These are phyloP conservation scores for Phrynosoma platyrhinos DNA, from an alignment of 2,113 vertebrate genomes.

Conservation along the genomic window DNA sequence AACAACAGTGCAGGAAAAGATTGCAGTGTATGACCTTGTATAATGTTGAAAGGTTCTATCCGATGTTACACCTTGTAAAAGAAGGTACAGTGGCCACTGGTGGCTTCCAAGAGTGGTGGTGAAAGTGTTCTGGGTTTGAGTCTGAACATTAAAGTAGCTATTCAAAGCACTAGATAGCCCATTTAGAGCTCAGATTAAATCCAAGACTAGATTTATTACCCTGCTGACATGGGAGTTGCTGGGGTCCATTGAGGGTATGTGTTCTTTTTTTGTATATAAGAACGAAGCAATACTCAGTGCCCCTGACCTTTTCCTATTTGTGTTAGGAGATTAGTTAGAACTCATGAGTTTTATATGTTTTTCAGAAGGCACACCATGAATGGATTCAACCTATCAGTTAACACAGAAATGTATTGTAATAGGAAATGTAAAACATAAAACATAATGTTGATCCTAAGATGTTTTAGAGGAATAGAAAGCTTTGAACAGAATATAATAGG, in stretches of 20 bases:
- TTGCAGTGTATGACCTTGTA: not conserved
- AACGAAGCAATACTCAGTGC: not conserved
- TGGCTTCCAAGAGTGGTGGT: no score
- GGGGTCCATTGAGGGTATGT: not conserved
- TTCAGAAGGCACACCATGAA: not conserved
- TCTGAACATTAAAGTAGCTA: no score
- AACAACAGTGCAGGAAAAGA: not conserved
- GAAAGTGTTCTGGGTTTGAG: no score
- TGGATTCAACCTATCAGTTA: not conserved
- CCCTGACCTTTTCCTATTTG: not conserved
- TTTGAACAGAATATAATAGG: not conserved
- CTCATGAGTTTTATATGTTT: not conserved
- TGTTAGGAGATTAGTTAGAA: not conserved
- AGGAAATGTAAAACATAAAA: not conserved
- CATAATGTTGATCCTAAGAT: slow-evolving; percentile 4
- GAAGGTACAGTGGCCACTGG: not conserved
- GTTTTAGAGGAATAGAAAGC: not conserved
- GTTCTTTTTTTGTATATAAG: not conserved
- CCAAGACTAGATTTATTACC: no score
- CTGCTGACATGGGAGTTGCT: no score
- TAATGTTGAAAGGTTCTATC: not conserved
- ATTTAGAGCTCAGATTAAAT: no score
- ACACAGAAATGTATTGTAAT: not conserved
- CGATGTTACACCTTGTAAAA: not conserved
- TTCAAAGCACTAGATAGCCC: no score